These are phyloP conservation scores for Buathra laborator DNA, from an alignment of 2,888 invertebrate species.

Conservation along the genomic window DNA sequence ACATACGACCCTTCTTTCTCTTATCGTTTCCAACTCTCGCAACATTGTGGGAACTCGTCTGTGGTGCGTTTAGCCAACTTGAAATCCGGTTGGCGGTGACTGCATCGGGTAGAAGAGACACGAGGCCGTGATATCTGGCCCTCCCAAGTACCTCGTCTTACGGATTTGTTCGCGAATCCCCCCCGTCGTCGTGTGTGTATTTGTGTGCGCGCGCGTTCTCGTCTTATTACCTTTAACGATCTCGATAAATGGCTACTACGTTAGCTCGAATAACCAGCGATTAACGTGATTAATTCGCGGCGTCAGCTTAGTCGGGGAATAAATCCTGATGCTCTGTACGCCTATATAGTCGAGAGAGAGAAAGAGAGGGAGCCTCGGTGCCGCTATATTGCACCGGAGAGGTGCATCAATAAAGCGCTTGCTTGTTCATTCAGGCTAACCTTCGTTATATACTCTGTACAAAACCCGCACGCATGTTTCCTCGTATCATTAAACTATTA, in stretches of 20 bases:
- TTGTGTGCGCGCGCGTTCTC: slow-evolving; percentile 16
- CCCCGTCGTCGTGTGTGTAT: background rate
- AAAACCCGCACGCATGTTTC: slow-evolving; percentile 45
- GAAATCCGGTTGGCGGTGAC: slow-evolving; percentile 29
- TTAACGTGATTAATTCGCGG: slow-evolving; percentile 70
- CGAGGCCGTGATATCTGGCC: slow-evolving; percentile 34
- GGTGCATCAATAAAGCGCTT: slow-evolving; percentile 61
- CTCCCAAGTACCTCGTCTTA: slow-evolving; percentile 30
- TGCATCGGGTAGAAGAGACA: slow-evolving; percentile 14
- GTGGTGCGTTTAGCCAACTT: slow-evolving; percentile 7
- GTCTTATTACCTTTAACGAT: slow-evolving; percentile 62
- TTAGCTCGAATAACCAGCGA: slow-evolving; percentile 64
- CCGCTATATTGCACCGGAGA: slow-evolving; percentile 15
- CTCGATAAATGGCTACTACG: slow-evolving; percentile 65
- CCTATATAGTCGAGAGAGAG: background rate
- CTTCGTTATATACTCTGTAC: slow-evolving; percentile 55
- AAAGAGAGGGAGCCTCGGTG: slow-evolving; percentile 3
- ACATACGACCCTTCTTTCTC: slow-evolving; percentile 53
- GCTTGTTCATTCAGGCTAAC: slow-evolving; percentile 56
- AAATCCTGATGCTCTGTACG: slow-evolving; percentile 56
- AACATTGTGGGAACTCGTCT: slow-evolving; percentile 29
- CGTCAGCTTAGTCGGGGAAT: slow-evolving; percentile 65
- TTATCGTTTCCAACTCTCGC: slow-evolving; percentile 38
- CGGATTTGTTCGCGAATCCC: slow-evolving; percentile 10
- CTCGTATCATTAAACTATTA: slow-evolving; percentile 44